A percentile compares a stretch with the other conserved stretches of the same genome.
Conservation (phyloP, 2,888 invertebrate genomes). For the Epirrita christyi region DNA sequence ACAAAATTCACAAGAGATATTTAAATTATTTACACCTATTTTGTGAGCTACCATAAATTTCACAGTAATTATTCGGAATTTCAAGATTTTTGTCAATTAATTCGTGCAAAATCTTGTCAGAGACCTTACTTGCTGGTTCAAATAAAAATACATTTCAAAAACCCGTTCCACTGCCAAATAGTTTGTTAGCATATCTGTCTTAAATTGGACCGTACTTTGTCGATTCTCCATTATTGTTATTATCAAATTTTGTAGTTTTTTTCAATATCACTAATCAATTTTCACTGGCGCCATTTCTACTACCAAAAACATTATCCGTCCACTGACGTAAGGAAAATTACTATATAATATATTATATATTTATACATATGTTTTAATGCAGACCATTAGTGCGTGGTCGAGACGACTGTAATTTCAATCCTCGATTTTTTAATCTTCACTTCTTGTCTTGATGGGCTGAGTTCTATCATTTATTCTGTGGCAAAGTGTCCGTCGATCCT, state of each 20-base stretch:
- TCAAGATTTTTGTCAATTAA: too few relatives aligned
- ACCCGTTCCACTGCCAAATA: not conserved
- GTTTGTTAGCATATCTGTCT: not conserved
- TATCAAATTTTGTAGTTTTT: slow-evolving; percentile 43
- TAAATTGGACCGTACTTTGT: not conserved
- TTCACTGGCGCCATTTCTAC: slow-evolving; percentile 55
- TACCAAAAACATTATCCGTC: slow-evolving; percentile 62
- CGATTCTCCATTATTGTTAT: slow-evolving; percentile 30
- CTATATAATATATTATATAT: slow-evolving; percentile 3
- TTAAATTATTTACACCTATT: too few relatives aligned
- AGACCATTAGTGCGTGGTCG: slow-evolving; percentile 75
- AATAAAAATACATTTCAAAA: not conserved
- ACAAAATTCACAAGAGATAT: too few relatives aligned
- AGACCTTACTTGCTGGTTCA: not conserved
- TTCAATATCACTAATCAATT: slow-evolving; percentile 48
- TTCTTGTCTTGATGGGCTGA: slow-evolving; percentile 77
- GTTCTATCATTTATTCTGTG: slow-evolving; percentile 22
- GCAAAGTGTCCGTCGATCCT: slow-evolving; percentile 75
- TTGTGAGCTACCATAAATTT: too few relatives aligned
- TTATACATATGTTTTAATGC: slow-evolving; percentile 65
- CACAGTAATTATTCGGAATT: too few relatives aligned
- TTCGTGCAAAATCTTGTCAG: too few relatives aligned
- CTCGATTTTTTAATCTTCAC: slow-evolving; percentile 72
- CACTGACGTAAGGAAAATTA: slow-evolving; percentile 71
- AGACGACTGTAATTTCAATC: slow-evolving; percentile 77